Evolutionary conservation across 1,140 invertebrate species (phyloP).

Genomic region (Drosophila subpulchrella): DNA sequence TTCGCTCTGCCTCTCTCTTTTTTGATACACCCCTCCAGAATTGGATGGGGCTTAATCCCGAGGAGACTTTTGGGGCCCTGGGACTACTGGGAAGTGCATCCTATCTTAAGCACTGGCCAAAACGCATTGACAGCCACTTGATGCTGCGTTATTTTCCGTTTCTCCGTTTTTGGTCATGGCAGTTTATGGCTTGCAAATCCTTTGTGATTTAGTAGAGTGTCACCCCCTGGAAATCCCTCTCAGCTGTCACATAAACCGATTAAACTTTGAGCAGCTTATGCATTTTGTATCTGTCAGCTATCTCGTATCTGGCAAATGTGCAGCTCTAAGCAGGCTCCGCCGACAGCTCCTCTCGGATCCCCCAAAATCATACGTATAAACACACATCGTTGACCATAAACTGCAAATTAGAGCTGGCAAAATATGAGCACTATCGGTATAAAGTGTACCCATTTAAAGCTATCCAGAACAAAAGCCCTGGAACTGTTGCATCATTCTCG

Average conservation of each 20-base stretch:
- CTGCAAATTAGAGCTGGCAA: conserved; percentile 6
- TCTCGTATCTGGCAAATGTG: conserved; percentile 73
- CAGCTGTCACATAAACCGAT: conserved; percentile 76
- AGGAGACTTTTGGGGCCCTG: conserved; percentile 24
- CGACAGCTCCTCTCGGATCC: not conserved
- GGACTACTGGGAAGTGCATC: conserved; percentile 33
- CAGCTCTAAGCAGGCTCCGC: conserved; percentile 56
- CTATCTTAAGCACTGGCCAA: conserved; percentile 62
- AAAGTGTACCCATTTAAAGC: too few relatives aligned
- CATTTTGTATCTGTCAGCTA: conserved; percentile 65
- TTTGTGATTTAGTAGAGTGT: conserved; percentile 73
- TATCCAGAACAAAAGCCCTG: too few relatives aligned
- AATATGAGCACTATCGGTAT: not conserved
- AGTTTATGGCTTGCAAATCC: conserved; percentile 64
- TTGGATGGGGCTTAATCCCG: conserved; percentile 31
- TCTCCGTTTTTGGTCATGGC: conserved; percentile 23
- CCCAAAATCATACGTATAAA: not conserved
- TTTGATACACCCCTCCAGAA: not conserved
- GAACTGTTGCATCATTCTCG: too few relatives aligned
- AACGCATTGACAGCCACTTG: conserved; percentile 77
- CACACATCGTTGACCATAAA: conserved; percentile 20
- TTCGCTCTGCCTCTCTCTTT: conserved; percentile 1
- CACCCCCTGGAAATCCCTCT: conserved; percentile 18
- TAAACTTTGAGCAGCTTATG: conserved; percentile 80
- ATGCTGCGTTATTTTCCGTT: conserved; percentile 46